phyloP scores from a whole-genome alignment of 2,113 vertebrate genomes.

The Asarcornis scutulata region DNA sequence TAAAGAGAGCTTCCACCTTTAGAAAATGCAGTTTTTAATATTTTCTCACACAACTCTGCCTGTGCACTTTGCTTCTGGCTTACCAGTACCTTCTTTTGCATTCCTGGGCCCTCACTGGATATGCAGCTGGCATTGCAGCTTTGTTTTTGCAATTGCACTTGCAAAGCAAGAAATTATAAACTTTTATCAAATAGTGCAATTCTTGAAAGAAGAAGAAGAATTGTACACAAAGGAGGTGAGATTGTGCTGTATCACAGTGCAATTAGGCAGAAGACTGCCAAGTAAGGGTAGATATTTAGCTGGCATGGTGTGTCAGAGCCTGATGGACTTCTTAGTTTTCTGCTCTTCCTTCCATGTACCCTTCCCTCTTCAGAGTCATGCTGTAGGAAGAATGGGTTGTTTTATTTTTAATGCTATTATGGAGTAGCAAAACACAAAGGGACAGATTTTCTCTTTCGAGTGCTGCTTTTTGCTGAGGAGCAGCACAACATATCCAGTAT shows the following conservation, averaged over 20 bases:
- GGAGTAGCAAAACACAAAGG: conserved; percentile 22
- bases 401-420: conserved; percentile 28
- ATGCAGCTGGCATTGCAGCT: background rate
- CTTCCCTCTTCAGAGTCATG: background rate
- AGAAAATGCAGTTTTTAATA: background rate
- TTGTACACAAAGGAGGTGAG: background rate
- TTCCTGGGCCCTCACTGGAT: background rate
- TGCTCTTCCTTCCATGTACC: background rate
- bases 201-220: background rate
- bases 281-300: background rate
- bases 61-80: background rate
- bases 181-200: background rate
- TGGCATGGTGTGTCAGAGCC: background rate
- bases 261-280: background rate
- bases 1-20: background rate
- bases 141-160: background rate
- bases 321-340: background rate
- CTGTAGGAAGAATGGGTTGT: background rate
- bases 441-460: conserved; percentile 42
- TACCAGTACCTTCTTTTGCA: background rate
- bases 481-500: conserved; percentile 29
- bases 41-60: background rate
- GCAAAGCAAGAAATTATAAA: background rate
- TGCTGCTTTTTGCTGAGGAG: conserved; percentile 28
- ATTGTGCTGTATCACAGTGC: background rate